Conservation (phyloP, 2,888 invertebrate genomes). For the Caradrina clavipalpis region DNA sequence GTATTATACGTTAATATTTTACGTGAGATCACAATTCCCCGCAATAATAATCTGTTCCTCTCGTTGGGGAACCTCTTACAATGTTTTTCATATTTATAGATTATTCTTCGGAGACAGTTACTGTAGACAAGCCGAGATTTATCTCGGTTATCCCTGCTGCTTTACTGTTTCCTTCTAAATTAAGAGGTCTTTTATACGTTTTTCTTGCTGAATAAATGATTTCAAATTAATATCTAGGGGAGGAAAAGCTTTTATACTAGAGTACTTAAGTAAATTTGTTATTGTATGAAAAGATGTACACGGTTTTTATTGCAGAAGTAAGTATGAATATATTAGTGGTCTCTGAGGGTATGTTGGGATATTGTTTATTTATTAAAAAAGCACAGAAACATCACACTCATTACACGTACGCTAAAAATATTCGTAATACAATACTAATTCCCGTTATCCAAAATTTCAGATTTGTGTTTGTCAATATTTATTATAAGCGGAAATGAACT, state of each 20-base stretch:
- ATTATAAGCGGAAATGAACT: too few species aligned
- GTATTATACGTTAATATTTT: constrained; percentile 83
- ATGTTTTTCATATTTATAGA: constrained; percentile 74
- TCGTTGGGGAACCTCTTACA: constrained; percentile 74
- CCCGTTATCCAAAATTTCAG: too few species aligned
- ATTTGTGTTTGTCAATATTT: too few species aligned
- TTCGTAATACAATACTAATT: too few species aligned
- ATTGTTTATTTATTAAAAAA: constrained; percentile 12
- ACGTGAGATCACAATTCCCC: constrained; percentile 78
- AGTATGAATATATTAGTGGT: constrained; percentile 33
- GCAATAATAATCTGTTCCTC: constrained; percentile 77
- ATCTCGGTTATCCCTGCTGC: constrained; percentile 77
- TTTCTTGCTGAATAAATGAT: constrained; percentile 82
- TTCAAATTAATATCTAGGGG: constrained; percentile 82
- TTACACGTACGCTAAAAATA: too few species aligned
- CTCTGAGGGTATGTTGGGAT: background rate
- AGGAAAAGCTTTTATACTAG: constrained; percentile 75
- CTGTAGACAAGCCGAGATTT: constrained; percentile 80
- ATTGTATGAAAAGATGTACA: constrained; percentile 29
- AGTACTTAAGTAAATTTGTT: constrained; percentile 48
- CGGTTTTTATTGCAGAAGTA: constrained; percentile 36
- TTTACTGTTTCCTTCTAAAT: constrained; percentile 74
- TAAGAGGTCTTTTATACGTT: constrained; percentile 76
- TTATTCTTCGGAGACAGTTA: constrained; percentile 72
- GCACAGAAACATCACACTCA: background rate